A percentile compares a stretch with the other conserved stretches of the same genome.
Conservation (phyloP, 64 coral and sea anemone genomes). For the Porites lutea region DNA sequence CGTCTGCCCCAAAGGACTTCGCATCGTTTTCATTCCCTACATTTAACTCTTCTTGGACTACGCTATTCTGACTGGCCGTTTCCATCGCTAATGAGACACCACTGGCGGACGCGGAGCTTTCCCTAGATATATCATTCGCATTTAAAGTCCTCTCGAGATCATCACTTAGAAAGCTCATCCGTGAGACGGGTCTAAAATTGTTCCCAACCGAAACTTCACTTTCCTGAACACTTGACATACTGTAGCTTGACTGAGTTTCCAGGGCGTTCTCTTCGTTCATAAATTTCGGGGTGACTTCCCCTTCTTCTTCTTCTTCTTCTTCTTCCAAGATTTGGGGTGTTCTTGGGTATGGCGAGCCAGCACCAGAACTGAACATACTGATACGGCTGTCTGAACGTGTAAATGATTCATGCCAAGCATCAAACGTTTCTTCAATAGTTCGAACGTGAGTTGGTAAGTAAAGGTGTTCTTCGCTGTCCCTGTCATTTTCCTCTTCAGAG, state of each 20-base stretch:
- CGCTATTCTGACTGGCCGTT: neutral
- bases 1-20: neutral
- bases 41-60: neutral
- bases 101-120: conserved; percentile 21
- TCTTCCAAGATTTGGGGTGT: conserved; percentile 10
- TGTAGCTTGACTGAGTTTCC: neutral
- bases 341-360: neutral
- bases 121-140: neutral
- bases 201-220: neutral
- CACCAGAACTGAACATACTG: conserved; percentile 32
- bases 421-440: conserved; percentile 88
- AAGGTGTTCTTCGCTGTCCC: conserved; percentile 16
- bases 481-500: conserved; percentile 39
- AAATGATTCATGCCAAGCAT: conserved; percentile 88
- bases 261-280: neutral
- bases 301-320: neutral
- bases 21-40: neutral
- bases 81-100: neutral
- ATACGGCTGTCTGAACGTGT: conserved; percentile 41
- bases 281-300: conserved; percentile 4
- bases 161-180: conserved; percentile 55
- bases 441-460: conserved; percentile 68
- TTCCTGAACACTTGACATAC: conserved; percentile 2
- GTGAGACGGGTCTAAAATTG: conserved; percentile 10
- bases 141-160: neutral